These are phyloP conservation scores for Phyllostomus discolor DNA, from an alignment of 2,113 vertebrate genomes.

Conservation along the genomic window DNA sequence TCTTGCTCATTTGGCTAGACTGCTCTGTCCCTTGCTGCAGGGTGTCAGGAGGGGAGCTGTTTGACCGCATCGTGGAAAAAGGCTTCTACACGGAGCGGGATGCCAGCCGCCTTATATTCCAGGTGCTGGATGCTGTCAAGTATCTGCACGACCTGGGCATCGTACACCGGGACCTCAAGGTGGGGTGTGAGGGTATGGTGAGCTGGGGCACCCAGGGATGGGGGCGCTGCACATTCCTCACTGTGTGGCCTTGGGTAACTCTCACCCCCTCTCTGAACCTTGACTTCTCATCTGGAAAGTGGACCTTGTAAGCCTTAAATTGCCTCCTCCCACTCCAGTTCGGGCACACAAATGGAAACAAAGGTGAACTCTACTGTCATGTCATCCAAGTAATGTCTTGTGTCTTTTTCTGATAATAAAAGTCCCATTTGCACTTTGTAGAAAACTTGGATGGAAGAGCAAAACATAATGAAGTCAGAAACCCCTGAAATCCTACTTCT, in stretches of 20 bases:
- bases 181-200: constrained; percentile 56
- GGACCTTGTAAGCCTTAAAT: background rate
- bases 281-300: background rate
- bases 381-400: background rate
- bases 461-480: background rate
- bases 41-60: constrained; percentile 95
- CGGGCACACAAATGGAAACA: background rate
- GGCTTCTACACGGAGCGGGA: constrained; percentile 98
- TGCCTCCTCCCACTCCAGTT: background rate
- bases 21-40: constrained; percentile 71
- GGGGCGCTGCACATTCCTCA: background rate
- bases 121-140: constrained; percentile 96
- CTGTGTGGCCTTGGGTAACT: background rate
- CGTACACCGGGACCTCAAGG: constrained; percentile 97
- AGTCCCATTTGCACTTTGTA: background rate
- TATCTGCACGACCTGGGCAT: constrained; percentile 98
- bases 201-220: background rate
- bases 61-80: constrained; percentile 97
- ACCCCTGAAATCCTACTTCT: background rate
- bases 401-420: background rate
- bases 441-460: background rate
- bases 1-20: background rate
- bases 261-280: background rate
- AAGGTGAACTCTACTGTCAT: background rate
- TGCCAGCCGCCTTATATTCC: constrained; percentile 94